A percentile compares a stretch with the other conserved stretches of the same genome.
Evolutionary conservation across 2,113 vertebrate species (phyloP).

Genomic region (Malurus alboscapulatus): DNA sequence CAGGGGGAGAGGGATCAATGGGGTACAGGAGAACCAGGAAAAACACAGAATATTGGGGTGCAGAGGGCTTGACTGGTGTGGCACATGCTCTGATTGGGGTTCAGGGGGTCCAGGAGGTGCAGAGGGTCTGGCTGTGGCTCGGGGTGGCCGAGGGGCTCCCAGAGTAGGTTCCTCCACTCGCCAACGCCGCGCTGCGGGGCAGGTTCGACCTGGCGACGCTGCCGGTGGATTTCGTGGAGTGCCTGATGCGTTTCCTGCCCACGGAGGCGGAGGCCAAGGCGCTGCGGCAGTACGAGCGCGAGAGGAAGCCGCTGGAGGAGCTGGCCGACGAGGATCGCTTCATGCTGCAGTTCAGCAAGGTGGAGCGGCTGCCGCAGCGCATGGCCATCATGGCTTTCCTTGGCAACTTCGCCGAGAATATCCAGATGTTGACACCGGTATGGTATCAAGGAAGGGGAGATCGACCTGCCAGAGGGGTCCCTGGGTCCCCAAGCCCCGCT

Average conservation of each 20-base stretch:
- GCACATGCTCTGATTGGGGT: fast-evolving
- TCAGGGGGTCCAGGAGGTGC: not conserved
- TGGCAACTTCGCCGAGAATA: constrained; percentile 89
- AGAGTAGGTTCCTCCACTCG: fast-evolving
- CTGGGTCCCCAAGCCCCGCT: fast-evolving
- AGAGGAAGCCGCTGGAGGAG: constrained; percentile 88
- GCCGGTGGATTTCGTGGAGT: constrained; percentile 94
- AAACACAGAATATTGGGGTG: not conserved
- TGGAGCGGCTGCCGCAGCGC: constrained; percentile 90
- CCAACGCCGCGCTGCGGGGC: fast-evolving
- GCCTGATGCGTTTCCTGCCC: constrained; percentile 92
- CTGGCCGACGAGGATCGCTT: constrained; percentile 92
- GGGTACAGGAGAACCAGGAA: not conserved
- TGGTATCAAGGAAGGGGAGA: fast-evolving
- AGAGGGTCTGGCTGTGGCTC: no score
- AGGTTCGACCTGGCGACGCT: constrained; percentile 91
- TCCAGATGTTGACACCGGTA: constrained; percentile 92
- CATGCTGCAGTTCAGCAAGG: constrained; percentile 94
- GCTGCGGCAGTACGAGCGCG: constrained; percentile 89
- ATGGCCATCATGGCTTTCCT: constrained; percentile 96
- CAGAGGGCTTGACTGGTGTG: not conserved
- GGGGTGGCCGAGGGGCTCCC: not conserved
- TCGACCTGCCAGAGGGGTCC: fast-evolving
- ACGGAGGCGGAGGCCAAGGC: constrained; percentile 88
- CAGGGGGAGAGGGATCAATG: fast-evolving